Evolutionary conservation across 2,888 invertebrate species (phyloP).

Genomic region (Nudaria mundana): DNA sequence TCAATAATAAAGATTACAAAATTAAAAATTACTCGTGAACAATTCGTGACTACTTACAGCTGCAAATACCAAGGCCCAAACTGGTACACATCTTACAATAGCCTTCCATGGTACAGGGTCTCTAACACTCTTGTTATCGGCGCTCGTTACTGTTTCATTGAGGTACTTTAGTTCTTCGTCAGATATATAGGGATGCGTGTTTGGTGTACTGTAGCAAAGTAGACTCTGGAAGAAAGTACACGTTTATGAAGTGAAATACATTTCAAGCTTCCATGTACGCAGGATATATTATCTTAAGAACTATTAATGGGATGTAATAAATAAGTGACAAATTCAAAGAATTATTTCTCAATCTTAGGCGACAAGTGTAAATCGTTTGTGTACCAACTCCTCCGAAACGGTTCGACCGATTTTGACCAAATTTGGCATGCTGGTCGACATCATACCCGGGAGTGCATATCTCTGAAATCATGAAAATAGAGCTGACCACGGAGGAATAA

Average conservation of each 20-base stretch:
- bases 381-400: too few relatives aligned
- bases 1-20: too few relatives aligned
- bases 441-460: too few relatives aligned
- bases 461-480: too few relatives aligned
- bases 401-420: too few relatives aligned
- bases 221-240: constrained; percentile 55
- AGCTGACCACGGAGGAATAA: too few relatives aligned
- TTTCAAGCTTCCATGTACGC: not conserved
- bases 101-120: constrained; percentile 86
- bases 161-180: constrained; percentile 77
- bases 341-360: too few relatives aligned
- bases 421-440: too few relatives aligned
- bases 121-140: constrained; percentile 74
- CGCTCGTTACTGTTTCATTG: constrained; percentile 80
- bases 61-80: constrained; percentile 87
- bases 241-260: not conserved
- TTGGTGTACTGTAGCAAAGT: constrained; percentile 77
- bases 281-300: not conserved
- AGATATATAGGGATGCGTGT: constrained; percentile 79
- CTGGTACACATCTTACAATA: constrained; percentile 85
- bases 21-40: too few relatives aligned
- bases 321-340: too few relatives aligned
- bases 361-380: too few relatives aligned
- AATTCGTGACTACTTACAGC: constrained; percentile 80
- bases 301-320: not conserved